Evolutionary conservation across 2,888 invertebrate genomes (phyloP), one percentile per base, ranked within the genome.

Genomic region (Ceramica pisi): DNA sequence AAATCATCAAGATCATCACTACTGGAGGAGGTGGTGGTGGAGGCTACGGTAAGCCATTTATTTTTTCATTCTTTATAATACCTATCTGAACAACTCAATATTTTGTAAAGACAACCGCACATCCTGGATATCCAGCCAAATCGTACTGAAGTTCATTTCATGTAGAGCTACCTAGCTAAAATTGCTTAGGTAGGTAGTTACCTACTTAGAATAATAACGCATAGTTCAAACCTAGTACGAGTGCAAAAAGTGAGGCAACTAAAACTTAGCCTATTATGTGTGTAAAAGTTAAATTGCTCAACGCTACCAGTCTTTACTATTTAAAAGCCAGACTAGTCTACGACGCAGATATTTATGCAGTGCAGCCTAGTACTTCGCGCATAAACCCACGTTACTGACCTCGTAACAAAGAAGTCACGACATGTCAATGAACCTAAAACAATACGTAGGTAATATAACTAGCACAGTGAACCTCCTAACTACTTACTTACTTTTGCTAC

Each of bases 11-110:
- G 69, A 82, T 84, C 73, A 84, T 84, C 62, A 71, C 82, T 57
- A 78, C 81, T 44, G 84, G 86, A 60, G 89, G 90, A 67, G 87
- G 90, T 66, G 86, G 89, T 48, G 90, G 92, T 67, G 86, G 89
- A 82, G 87, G 88, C 56, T 86, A 90, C 78, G 90, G 91, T 81
- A 81, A 87, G 85, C 23, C 8, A n/a, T 38, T 65, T 61, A 55
- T 44, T 55, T 46, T 35, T 56, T 41, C 4, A 35, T 59, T 23
- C 19, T 19, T 14, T 10, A 44, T 35, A n/a, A n/a, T n/a, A n/a
- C n/a, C n/a, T n/a, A 6, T 41, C 3, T 41, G 23, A 44, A 41
- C 19, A 51, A n/a, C 2, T 23, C 8, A 5, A 1, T 51, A 6
- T 41, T 48, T 68, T 23, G n/a, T 62, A 51, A 8, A 53, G 8